These are phyloP conservation scores for Brotula barbata DNA, from an alignment of 2,797 vertebrate genomes.

Conservation along the genomic window DNA sequence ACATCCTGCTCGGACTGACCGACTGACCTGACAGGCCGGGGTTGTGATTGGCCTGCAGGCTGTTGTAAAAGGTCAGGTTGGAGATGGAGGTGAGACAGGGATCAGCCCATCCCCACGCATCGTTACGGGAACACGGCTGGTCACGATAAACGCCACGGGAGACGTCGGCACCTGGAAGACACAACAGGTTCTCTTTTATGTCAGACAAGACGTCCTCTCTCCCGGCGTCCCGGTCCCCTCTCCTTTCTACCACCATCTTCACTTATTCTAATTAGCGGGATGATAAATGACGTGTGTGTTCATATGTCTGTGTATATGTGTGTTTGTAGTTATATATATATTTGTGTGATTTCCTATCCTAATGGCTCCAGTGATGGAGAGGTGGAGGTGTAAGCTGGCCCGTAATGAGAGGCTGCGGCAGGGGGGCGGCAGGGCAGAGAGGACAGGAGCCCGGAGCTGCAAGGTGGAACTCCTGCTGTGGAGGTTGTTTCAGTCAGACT, in stretches of 20 bases:
- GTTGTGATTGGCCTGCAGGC: conserved; percentile 34
- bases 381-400: conserved; percentile 37
- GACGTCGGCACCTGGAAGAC: conserved; percentile 49
- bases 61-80: conserved; percentile 32
- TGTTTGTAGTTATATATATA: conserved; percentile 16
- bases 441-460: conserved; percentile 46
- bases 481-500: conserved; percentile 33
- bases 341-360: conserved; percentile 26
- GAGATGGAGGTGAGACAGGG: conserved; percentile 35
- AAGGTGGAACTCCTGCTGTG: conserved; percentile 57
- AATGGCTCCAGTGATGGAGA: conserved; percentile 60
- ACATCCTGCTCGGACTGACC: conserved; percentile 5
- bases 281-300: conserved; percentile 27
- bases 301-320: conserved; percentile 11
- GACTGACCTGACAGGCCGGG: conserved; percentile 38
- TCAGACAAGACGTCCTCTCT: background rate
- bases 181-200: conserved; percentile 32
- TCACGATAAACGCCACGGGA: conserved; percentile 30
- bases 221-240: conserved; percentile 2
- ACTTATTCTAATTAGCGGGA: conserved; percentile 47
- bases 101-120: conserved; percentile 26
- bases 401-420: conserved; percentile 61
- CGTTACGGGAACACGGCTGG: conserved; percentile 32
- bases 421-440: conserved; percentile 28
- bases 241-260: background rate